Evolutionary conservation across 1,140 invertebrate species (phyloP), one percentile per base, ranked within the genome.

Genomic region (Centruroides sculpturatus): DNA sequence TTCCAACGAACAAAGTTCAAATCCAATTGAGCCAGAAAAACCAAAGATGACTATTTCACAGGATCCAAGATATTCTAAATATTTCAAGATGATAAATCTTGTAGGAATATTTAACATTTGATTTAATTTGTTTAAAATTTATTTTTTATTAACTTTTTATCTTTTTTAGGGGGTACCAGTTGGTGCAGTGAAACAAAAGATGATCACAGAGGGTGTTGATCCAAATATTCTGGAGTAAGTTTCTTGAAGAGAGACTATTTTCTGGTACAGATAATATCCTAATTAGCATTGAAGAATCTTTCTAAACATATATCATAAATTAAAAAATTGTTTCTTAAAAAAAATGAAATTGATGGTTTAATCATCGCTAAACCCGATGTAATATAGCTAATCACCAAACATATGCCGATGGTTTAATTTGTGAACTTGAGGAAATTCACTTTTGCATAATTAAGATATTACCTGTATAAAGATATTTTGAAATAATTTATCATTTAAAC

Each of bases 81-180:
- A 82, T 74, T 85, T 91, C 49, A 92, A 88, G 80, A 91, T 94
- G 89, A 66, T 92, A 4, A 83, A 87, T 66, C 78, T 92, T 68
- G 89, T 76, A 64, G 69, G 73, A 56, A 55, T 59, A 54, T 41
- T 50, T 49, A 35, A 59, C 7, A 35, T 23, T 41, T 54, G 12
- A 23, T 23, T 10, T 46, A 60, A 36, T 51, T 23, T 23, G 23
- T 23, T 2, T 50, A 52, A 7, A 47, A 13, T 35, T 56, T 35
- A 47, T 23, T 55, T 46, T 55, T 56, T 35, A 53, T 35, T 46
- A 13, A 36, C 36, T 35, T 59, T n/a, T 59, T n/a, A 53, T n/a
- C 55, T 57, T 53, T 66, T 69, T 47, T 59, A 76, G 75, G 75
- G 91, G 48, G 89, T 92, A 7, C 86, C 85, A 34, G 74, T 80